phyloP scores from a whole-genome alignment of 2,113 vertebrate species.

The Geothlypis trichas region DNA sequence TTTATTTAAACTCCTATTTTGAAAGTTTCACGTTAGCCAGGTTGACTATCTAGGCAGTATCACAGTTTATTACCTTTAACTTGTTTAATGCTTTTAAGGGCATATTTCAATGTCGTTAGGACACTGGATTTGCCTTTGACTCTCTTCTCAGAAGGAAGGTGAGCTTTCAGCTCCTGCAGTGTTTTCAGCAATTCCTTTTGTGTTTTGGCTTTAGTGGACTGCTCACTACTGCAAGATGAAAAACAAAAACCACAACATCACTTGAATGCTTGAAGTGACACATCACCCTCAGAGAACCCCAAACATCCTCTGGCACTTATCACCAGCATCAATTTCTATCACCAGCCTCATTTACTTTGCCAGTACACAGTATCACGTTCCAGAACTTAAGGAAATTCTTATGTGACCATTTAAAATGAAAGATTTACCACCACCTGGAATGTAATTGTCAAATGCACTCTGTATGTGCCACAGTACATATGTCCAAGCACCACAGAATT shows the following conservation, averaged over 20 bases:
- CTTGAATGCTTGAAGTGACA: background rate
- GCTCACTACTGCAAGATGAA: conserved; percentile 82
- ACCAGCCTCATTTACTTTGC: background rate
- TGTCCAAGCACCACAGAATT: background rate
- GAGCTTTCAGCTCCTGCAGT: conserved; percentile 88
- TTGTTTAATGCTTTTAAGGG: conserved; percentile 91
- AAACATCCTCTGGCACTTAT: background rate
- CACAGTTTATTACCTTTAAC: conserved; percentile 84
- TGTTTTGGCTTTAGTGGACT: conserved; percentile 88
- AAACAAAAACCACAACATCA: background rate
- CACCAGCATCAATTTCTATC: background rate
- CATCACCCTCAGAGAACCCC: background rate
- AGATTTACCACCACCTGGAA: background rate
- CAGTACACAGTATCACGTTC: background rate
- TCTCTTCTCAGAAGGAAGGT: conserved; percentile 87
- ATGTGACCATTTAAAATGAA: background rate
- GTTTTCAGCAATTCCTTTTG: conserved; percentile 91
- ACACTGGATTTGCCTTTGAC: conserved; percentile 87
- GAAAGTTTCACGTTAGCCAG: background rate
- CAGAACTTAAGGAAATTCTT: background rate
- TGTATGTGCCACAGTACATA: background rate
- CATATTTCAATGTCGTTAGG: conserved; percentile 86
- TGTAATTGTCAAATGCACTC: background rate
- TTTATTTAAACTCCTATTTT: background rate
- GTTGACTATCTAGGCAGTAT: background rate